Percentiles rank a stretch among this genome's conserved stretches.
Conservation (phyloP, 2,888 invertebrate genomes). For the Diplolepis rosae region DNA sequence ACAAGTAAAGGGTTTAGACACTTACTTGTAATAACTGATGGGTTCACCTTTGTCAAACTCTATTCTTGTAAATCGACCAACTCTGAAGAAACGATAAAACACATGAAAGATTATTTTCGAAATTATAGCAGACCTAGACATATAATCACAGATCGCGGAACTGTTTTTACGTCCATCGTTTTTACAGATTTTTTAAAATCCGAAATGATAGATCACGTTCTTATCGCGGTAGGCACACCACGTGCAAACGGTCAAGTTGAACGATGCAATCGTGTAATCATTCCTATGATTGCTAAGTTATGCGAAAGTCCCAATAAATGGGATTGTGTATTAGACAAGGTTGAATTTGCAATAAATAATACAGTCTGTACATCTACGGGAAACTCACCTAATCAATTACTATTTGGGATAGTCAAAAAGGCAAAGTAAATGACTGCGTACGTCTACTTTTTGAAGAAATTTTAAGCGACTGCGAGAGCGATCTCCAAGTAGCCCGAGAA, state of each 20-base stretch:
- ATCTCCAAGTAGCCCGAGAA: not conserved
- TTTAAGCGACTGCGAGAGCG: not conserved
- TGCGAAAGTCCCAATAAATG: constrained; percentile 37
- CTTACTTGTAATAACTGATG: not conserved
- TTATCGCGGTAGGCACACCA: constrained; percentile 54
- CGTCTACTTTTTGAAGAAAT: no score
- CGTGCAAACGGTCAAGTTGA: constrained; percentile 60
- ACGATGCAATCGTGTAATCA: constrained; percentile 48
- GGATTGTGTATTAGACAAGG: constrained; percentile 35
- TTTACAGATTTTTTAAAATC: constrained; percentile 51
- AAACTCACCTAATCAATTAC: constrained; percentile 51
- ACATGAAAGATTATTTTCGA: constrained; percentile 45
- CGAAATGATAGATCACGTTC: constrained; percentile 45
- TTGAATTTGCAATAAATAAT: constrained; percentile 44
- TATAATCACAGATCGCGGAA: constrained; percentile 57
- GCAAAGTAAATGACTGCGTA: no score
- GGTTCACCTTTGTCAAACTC: constrained; percentile 31
- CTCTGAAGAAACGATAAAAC: constrained; percentile 41
- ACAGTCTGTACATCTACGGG: constrained; percentile 50
- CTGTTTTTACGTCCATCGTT: constrained; percentile 54
- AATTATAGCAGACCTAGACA: constrained; percentile 48
- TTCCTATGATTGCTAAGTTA: constrained; percentile 52
- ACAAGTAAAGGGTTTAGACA: not conserved
- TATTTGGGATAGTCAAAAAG: constrained; percentile 56
- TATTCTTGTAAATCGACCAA: constrained; percentile 37